Percentiles rank a stretch among this genome's conserved stretches.
Evolutionary conservation across 2,888 invertebrate species (phyloP).

Genomic region (Parnassius smintheus): DNA sequence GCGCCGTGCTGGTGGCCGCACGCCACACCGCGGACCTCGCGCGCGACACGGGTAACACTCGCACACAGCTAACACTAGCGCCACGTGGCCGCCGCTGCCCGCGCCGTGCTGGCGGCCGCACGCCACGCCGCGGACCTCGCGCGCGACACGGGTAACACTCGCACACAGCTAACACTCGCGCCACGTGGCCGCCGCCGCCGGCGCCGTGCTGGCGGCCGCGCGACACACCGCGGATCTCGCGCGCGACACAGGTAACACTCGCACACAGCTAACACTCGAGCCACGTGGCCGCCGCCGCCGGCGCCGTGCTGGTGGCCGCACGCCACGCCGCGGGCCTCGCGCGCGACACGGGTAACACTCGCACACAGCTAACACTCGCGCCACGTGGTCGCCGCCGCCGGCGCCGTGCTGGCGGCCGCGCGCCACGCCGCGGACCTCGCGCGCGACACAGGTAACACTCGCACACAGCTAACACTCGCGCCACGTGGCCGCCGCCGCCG

Average conservation of each 20-base stretch:
- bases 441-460: slow-evolving; percentile 90
- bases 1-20: too few relatives aligned
- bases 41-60: too few relatives aligned
- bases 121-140: too few relatives aligned
- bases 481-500: slow-evolving; percentile 91
- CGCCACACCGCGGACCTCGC: too few relatives aligned
- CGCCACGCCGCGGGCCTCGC: slow-evolving; percentile 91
- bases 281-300: slow-evolving; percentile 94
- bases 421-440: slow-evolving; percentile 93
- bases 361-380: slow-evolving; percentile 94
- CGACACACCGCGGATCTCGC: slow-evolving; percentile 91
- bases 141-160: neutral
- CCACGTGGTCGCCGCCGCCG: too few relatives aligned
- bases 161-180: slow-evolving; percentile 82
- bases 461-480: too few relatives aligned
- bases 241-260: slow-evolving; percentile 88
- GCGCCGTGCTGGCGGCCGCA: too few relatives aligned
- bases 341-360: slow-evolving; percentile 86
- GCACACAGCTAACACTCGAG: slow-evolving; percentile 84
- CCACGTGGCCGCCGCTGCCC: slow-evolving; percentile 82
- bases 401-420: slow-evolving; percentile 81
- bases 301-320: slow-evolving; percentile 90
- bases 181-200: slow-evolving; percentile 94
- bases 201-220: slow-evolving; percentile 90
- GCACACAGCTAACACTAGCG: too few relatives aligned